Base-by-base conservation (phyloP, 2,888 invertebrate genomes). In the Tetranychus piercei region DNA sequence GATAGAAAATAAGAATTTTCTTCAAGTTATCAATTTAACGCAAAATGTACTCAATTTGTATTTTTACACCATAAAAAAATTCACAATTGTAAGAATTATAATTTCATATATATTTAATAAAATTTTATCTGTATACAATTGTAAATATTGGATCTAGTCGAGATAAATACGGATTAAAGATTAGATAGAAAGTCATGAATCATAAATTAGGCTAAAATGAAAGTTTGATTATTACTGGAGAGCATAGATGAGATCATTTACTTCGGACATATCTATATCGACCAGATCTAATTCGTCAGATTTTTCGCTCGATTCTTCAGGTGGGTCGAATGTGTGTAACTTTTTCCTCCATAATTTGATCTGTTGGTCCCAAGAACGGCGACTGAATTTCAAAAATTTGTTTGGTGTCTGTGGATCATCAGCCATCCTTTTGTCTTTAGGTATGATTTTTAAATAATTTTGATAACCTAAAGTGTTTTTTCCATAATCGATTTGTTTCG, bases 401-500 rank as follows among this genome's bases (percentile, higher is more conserved):
- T 92, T 90, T 5, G 96, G 96, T 1, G 96, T 96, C 80, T 86
- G 87, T 1, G 95, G 96, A 83, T 95, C 90, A 6, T 88, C 87
- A 75, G 85, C 85, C 64, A 85, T 84, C 44, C 93, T 86, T 78
- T 87, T 81, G 0, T 85, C 78, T 75, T 83, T 82, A 75, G 76
- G 77, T 6, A 77, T 34, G 15, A 70, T 55, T 55, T 77, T 70
- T 1, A 77, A 4, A 64, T 79, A 79, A n/a, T 75, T 74, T 9
- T 77, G 75, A 73, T 79, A 79, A 1, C 78, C 79, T 20, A 76
- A 76, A 1, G 94, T 94, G 81, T 92, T 93, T 83, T 94, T 94
- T 15, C 95, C 95, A 84, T 91, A 95, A 82, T 94, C 92, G 80
- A 95, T 90, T 83, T 94, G 93, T 83, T 94, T 94, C 81, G 94